These are phyloP conservation scores for Rhineura floridana DNA, from an alignment of 2,113 vertebrate species.

Conservation along the genomic window DNA sequence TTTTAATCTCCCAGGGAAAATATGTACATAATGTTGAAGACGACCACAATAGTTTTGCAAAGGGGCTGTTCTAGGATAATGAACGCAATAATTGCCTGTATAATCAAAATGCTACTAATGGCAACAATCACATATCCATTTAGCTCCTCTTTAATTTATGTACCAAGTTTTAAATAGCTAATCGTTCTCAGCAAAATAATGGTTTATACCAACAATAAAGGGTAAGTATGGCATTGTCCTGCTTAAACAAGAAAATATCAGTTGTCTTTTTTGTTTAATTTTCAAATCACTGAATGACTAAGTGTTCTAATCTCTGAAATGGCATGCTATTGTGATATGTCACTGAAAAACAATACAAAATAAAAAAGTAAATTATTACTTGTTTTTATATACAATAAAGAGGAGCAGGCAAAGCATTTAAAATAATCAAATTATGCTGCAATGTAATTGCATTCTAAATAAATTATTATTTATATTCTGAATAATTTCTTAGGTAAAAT, in stretches of 20 bases:
- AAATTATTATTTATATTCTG: not conserved
- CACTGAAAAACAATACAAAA: constrained; percentile 9
- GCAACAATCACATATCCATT: constrained; percentile 79
- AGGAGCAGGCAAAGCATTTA: not conserved
- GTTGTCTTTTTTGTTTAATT: constrained; percentile 27
- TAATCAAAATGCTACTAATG: constrained; percentile 83
- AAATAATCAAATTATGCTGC: not conserved
- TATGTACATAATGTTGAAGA: constrained; percentile 71
- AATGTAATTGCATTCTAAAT: not conserved
- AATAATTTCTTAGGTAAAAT: not conserved
- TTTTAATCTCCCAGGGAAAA: constrained; percentile 79
- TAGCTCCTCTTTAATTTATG: constrained; percentile 83
- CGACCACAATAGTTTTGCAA: constrained; percentile 70
- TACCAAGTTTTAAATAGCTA: constrained; percentile 80
- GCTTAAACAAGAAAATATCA: constrained; percentile 48
- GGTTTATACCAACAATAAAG: constrained; percentile 70
- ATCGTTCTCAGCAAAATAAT: constrained; percentile 76
- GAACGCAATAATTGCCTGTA: constrained; percentile 81
- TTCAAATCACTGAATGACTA: constrained; percentile 41
- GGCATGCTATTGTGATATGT: not conserved
- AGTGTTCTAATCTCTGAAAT: constrained; percentile 1
- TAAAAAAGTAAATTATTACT: constrained; percentile 5
- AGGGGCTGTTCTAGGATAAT: constrained; percentile 74
- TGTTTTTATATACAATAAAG: constrained; percentile 4
- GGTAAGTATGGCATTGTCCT: constrained; percentile 60